Conservation (phyloP, 2,113 vertebrate species). For the Scolopax mira region DNA sequence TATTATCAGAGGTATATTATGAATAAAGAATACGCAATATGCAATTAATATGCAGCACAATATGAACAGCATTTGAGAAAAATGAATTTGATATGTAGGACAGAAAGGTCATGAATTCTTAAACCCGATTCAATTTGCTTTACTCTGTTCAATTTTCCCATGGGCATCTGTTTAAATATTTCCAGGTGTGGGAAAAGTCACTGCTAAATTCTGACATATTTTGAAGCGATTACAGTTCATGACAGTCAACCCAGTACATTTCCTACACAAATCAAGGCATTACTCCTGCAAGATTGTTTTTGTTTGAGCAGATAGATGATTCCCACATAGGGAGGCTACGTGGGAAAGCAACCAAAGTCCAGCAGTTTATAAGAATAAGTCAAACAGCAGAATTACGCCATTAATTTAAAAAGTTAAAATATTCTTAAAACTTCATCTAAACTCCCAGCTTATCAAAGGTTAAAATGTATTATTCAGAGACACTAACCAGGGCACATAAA, state of each 20-base stretch:
- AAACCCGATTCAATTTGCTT: slow-evolving; percentile 46
- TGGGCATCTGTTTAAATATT: neutral
- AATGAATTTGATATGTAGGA: slow-evolving; percentile 56
- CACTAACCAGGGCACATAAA: neutral
- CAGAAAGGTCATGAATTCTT: slow-evolving; percentile 52
- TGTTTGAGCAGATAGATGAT: neutral
- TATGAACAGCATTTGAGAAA: slow-evolving; percentile 49
- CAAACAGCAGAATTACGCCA: neutral
- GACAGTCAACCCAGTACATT: neutral
- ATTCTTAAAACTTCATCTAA: neutral
- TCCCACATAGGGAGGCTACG: neutral
- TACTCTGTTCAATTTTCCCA: neutral
- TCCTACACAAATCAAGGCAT: neutral
- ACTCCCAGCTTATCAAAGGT: neutral
- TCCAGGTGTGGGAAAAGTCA: neutral
- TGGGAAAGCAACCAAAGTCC: neutral
- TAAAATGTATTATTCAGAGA: neutral
- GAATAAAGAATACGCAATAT: slow-evolving; percentile 53
- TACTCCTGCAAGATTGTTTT: neutral
- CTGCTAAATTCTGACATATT: neutral
- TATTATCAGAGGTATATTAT: slow-evolving; percentile 62
- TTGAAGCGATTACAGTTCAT: neutral
- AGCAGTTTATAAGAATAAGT: neutral
- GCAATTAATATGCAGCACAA: slow-evolving; percentile 65
- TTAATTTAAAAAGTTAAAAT: neutral